Conservation (phyloP, 2,113 vertebrate genomes). For the Aplodontia rufa region DNA sequence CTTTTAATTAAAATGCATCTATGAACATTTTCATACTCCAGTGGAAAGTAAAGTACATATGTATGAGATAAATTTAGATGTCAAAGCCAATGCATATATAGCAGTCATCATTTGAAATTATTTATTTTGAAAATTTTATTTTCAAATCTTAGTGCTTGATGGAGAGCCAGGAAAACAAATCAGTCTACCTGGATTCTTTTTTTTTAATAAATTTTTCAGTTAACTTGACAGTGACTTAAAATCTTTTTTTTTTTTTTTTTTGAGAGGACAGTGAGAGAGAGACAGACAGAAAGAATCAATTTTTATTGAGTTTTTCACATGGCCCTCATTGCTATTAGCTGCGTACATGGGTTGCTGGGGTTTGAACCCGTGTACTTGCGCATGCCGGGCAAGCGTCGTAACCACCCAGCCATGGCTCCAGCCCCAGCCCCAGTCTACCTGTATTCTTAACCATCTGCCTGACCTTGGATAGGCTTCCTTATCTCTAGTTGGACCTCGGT, state of each 20-base stretch:
- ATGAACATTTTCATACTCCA: neutral
- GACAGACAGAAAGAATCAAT: no score
- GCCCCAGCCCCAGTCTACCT: neutral
- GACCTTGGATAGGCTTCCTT: neutral
- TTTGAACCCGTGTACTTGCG: no score
- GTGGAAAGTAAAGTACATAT: slow-evolving; percentile 23
- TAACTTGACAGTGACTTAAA: no score
- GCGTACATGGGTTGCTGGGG: no score
- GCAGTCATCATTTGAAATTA: slow-evolving; percentile 1
- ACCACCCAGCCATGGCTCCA: no score
- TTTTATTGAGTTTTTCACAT: no score
- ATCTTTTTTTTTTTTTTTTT: no score
- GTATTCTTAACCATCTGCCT: neutral
- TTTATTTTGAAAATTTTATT: slow-evolving; percentile 23
- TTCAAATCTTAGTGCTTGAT: neutral
- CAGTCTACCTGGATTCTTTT: neutral
- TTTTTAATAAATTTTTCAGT: no score
- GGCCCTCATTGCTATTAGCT: no score
- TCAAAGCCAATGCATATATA: slow-evolving; percentile 3
- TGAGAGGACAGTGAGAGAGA: no score
- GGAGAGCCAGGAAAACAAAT: neutral
- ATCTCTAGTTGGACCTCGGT: neutral
- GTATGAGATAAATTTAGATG: slow-evolving; percentile 43
- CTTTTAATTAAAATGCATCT: slow-evolving; percentile 49
- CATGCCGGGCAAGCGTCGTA: no score